Evolutionary conservation across 2,797 vertebrate species (phyloP).

Genomic region (Alectoris magna): DNA sequence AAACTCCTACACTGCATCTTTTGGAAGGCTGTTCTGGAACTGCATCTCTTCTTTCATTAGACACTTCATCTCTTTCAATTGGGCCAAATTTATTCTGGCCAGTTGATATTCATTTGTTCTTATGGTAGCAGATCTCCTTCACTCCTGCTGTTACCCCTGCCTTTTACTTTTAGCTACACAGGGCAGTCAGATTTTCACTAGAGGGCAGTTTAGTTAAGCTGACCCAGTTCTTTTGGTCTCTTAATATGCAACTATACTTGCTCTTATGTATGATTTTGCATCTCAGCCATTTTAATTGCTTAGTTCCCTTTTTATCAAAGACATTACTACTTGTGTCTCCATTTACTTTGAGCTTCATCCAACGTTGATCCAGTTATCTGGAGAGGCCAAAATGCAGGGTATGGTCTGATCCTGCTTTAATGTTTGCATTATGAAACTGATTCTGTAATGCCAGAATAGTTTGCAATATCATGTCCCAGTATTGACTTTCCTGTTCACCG

Average conservation of each 20-base stretch:
- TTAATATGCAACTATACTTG: not conserved
- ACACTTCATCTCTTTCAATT: not conserved
- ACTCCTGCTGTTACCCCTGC: not conserved
- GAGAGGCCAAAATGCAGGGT: not conserved
- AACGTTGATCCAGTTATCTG: not conserved
- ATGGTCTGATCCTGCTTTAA: not conserved
- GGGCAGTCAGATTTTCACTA: not conserved
- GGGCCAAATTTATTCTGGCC: not conserved
- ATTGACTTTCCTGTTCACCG: not conserved
- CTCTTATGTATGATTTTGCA: not conserved
- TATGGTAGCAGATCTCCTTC: not conserved
- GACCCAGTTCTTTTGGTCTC: not conserved
- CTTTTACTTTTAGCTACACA: not conserved
- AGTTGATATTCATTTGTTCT: not conserved
- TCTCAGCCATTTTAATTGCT: not conserved
- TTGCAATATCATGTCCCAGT: not conserved
- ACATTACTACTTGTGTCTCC: not conserved
- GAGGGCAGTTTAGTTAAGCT: not conserved
- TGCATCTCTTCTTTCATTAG: not conserved
- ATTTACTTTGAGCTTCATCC: not conserved
- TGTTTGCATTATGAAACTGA: not conserved
- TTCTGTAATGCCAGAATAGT: not conserved
- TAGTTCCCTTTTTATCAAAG: not conserved
- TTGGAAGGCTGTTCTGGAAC: not conserved
- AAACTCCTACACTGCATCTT: not conserved